Evolutionary conservation across 2,113 vertebrate genomes (phyloP).

Genomic region (Burhinus bistriatus): DNA sequence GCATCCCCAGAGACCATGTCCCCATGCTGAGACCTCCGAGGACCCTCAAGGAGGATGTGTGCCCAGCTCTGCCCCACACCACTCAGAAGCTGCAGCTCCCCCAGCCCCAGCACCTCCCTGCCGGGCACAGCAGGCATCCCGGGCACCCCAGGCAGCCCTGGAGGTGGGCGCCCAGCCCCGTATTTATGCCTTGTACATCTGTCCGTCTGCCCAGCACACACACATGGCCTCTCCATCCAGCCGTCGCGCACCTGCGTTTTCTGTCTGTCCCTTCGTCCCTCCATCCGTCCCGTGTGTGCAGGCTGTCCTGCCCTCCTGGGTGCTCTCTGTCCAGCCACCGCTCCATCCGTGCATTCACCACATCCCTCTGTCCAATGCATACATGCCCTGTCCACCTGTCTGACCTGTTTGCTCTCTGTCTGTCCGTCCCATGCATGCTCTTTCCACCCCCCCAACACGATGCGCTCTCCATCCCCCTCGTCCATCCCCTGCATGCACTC

Average conservation of each 20-base stretch:
- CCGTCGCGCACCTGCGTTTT: too few species aligned
- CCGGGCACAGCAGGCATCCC: background rate
- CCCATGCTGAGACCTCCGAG: background rate
- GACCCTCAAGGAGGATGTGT: background rate
- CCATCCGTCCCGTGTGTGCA: rapidly evolving
- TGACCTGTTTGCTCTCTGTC: background rate
- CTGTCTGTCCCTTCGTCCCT: background rate
- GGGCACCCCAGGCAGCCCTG: background rate
- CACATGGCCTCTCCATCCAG: background rate
- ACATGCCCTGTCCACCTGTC: background rate
- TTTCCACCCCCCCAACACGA: too few species aligned
- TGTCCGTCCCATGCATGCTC: background rate
- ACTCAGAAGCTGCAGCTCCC: background rate
- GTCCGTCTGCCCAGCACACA: background rate
- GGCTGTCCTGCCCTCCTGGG: background rate
- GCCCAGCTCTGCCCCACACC: background rate
- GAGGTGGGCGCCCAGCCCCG: background rate
- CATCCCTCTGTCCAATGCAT: background rate
- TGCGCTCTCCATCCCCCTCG: too few species aligned
- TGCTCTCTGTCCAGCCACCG: background rate
- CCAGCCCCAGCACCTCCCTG: background rate
- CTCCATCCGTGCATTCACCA: background rate
- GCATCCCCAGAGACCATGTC: background rate
- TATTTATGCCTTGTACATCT: too few species aligned
- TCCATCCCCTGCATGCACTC: too few species aligned